Evolutionary conservation across 2,113 vertebrate genomes (phyloP).

Genomic region (Sphyrna mokarran): DNA sequence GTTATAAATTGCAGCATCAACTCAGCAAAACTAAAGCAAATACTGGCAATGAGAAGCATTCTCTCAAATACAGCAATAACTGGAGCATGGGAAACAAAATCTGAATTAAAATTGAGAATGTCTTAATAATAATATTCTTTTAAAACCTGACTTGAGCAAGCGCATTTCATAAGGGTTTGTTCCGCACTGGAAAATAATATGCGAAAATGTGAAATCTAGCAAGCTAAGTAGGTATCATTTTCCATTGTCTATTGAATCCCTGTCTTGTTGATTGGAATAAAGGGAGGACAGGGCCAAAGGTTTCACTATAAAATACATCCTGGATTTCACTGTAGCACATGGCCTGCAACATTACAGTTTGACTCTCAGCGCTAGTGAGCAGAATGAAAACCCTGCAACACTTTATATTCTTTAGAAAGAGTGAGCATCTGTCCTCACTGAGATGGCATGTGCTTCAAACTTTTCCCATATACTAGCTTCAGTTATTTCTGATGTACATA

Average conservation of each 20-base stretch:
- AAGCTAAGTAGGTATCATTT: background rate
- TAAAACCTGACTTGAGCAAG: background rate
- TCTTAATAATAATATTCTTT: background rate
- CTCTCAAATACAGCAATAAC: background rate
- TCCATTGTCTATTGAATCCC: background rate
- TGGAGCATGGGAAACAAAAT: background rate
- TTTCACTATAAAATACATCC: background rate
- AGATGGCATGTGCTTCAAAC: background rate
- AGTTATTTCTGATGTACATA: background rate
- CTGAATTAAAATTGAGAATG: background rate
- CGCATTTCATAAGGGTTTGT: background rate
- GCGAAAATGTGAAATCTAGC: background rate
- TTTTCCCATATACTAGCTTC: background rate
- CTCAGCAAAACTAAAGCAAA: background rate
- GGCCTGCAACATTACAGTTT: background rate
- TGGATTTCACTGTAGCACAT: background rate
- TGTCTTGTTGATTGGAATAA: background rate
- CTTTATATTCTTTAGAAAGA: background rate
- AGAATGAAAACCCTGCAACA: background rate
- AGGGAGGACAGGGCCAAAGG: background rate
- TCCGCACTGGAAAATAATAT: background rate
- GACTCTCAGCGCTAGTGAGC: background rate
- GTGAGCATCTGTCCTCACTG: background rate
- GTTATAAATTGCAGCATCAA: background rate
- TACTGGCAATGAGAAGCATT: background rate